Percentiles rank a stretch among this genome's conserved stretches.
Evolutionary conservation across 2,113 vertebrate genomes (phyloP).

Genomic region (Pterocles gutturalis): DNA sequence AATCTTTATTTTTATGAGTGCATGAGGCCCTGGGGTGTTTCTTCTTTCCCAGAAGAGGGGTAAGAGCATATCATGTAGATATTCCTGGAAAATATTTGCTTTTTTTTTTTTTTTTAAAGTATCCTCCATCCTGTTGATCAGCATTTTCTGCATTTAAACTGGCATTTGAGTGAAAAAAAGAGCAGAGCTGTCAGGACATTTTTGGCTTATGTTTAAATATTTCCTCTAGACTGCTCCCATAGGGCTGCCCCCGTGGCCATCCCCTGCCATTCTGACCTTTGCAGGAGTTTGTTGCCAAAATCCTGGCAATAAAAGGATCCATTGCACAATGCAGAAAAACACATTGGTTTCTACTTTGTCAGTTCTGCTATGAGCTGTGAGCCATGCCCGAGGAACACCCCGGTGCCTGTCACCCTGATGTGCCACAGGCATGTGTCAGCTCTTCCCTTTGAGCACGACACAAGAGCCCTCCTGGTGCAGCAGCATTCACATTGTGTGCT

Average conservation of each 20-base stretch:
- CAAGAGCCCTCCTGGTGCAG: not conserved
- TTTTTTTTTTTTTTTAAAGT: not conserved
- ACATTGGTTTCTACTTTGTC: not conserved
- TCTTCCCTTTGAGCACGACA: not conserved
- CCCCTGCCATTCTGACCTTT: not conserved
- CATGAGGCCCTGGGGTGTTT: not conserved
- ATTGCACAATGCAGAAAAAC: not conserved
- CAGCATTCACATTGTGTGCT: not conserved
- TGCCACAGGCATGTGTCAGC: not conserved
- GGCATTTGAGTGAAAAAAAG: not conserved
- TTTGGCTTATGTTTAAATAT: not conserved
- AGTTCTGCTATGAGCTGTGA: not conserved
- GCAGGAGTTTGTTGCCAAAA: not conserved
- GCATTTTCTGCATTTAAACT: not conserved
- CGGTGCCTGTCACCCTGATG: not conserved
- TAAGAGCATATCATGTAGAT: not conserved
- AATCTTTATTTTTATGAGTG: not conserved
- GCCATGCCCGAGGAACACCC: not conserved
- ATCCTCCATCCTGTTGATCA: not conserved
- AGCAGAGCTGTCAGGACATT: not conserved
- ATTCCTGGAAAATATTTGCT: not conserved
- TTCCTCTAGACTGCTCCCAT: not conserved
- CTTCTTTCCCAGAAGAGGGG: not conserved
- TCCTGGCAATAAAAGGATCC: not conserved
- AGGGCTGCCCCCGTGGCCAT: not conserved